Base-by-base conservation (phyloP, 2,113 vertebrate genomes). In the Rhynchomys soricoides region DNA sequence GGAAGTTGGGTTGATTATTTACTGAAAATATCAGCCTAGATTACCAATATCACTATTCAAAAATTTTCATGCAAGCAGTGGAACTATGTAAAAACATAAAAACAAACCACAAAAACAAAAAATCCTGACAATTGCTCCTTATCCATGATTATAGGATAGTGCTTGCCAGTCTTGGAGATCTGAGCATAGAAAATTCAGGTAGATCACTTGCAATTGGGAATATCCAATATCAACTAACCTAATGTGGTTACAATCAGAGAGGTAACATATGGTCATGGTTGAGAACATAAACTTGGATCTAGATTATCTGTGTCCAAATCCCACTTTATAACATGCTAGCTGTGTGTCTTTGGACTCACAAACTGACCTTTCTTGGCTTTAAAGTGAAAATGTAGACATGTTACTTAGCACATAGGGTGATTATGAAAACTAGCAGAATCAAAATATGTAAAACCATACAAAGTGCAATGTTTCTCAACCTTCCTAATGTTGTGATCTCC, bases 11-110 rank as follows among this genome's bases (percentile, higher is more conserved):
- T 91, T 29, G 79, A 48, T 57, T 81, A 59, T 64, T 95, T 66
- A 81, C n/a, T 94, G 88, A 97, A 95, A 92, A 93, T 94, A 83
- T 79, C 31, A 90, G 71, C 24, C 87, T 59, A 79, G 22, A 50
- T 92, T 89, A 82, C 90, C 66, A 92, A 55, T 88, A 93, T 55
- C 31, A 50, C 21, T 4, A 71, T 77, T 17, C 34, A 87, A 90
- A 86, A 88, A 68, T n/a, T 78, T 66, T 11, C 57, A 89, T 55
- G 90, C 0, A 85, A 88, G 22, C 10, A 77, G 43, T 85, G 59
- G 87, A 71, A 87, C 34, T 86, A 13, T 59, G 45, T 95, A 96
- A 95, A 24, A 24, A 34, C 64, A 68, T 34, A 90, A 96, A 66
- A 74, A 62, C 24, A 31, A 29, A 77, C 31, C 8, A 48, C 5